Percentiles rank a stretch among this genome's conserved stretches.
Conservation (phyloP, 2,888 invertebrate species). For the Stenurella melanura region DNA sequence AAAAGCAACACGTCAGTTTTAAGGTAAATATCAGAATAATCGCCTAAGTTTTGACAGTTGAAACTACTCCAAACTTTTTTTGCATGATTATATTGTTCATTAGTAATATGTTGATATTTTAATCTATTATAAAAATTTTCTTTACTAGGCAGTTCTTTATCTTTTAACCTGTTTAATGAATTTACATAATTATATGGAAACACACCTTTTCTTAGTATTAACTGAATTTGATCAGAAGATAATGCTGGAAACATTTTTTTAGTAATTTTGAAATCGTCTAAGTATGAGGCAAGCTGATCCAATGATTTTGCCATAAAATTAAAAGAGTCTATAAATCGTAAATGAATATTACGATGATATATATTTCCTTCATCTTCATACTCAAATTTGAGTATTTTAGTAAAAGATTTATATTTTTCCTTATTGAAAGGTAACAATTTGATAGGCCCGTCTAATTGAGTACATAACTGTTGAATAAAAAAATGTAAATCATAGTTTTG, state of each 20-base stretch:
- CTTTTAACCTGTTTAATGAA: background rate
- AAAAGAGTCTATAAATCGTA: conserved; percentile 2
- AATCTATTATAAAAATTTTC: conserved; percentile 23
- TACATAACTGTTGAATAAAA: too few relatives aligned
- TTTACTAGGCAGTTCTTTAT: conserved; percentile 1
- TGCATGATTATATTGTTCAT: conserved; percentile 54
- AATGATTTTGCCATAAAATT: conserved; percentile 9
- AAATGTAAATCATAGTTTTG: too few relatives aligned
- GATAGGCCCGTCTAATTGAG: too few relatives aligned
- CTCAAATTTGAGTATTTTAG: background rate
- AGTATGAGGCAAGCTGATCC: background rate
- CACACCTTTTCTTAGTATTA: conserved; percentile 11
- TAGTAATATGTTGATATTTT: background rate
- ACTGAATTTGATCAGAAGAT: background rate
- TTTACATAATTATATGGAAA: conserved; percentile 23
- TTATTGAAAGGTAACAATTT: conserved; percentile 4
- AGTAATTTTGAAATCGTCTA: background rate
- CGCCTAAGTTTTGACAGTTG: conserved; percentile 41
- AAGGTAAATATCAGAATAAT: conserved; percentile 41
- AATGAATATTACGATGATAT: background rate
- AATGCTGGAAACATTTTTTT: background rate
- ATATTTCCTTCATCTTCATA: conserved; percentile 7
- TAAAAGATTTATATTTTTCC: conserved; percentile 9
- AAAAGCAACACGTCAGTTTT: conserved; percentile 46
- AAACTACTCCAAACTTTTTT: conserved; percentile 42